Percentiles rank a stretch among this genome's conserved stretches.
Evolutionary conservation across 2,113 vertebrate genomes (phyloP).

Genomic region (Spilogale gracilis): DNA sequence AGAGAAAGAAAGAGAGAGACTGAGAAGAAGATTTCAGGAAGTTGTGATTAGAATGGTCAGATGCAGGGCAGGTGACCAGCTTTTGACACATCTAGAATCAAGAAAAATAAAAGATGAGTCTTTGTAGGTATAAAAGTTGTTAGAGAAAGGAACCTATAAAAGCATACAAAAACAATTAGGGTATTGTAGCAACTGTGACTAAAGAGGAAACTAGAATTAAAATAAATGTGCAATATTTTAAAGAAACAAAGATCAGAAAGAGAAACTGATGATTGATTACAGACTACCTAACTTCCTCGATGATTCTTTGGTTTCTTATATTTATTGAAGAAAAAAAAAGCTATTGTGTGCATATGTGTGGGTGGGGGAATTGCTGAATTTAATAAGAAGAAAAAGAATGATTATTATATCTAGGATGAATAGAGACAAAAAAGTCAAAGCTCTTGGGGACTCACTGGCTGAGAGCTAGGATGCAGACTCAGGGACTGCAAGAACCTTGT

Average conservation of each 20-base stretch:
- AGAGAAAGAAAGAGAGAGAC: not conserved
- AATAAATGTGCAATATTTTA: conserved; percentile 38
- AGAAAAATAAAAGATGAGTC: not conserved
- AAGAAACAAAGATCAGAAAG: conserved; percentile 12
- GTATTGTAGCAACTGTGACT: not conserved
- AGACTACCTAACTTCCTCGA: not conserved
- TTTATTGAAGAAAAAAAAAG: not conserved
- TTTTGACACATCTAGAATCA: not conserved
- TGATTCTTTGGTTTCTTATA: conserved; percentile 13
- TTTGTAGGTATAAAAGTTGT: conserved; percentile 14
- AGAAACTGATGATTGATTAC: not conserved
- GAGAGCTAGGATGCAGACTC: not conserved
- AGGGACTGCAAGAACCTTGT: not conserved
- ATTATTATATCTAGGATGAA: conserved; percentile 2
- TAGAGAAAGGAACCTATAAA: conserved; percentile 4
- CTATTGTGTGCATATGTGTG: not conserved
- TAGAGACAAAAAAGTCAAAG: conserved; percentile 8
- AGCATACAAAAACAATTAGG: not conserved
- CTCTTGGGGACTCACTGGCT: not conserved
- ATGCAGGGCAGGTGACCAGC: not conserved
- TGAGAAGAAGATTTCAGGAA: conserved; percentile 10
- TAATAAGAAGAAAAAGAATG: conserved; percentile 38
- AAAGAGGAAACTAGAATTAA: conserved; percentile 21
- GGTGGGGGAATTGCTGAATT: not conserved
- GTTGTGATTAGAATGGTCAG: not conserved